These are phyloP conservation scores for Odontocerum albicorne DNA, from an alignment of 2,888 invertebrate genomes.

Conservation along the genomic window DNA sequence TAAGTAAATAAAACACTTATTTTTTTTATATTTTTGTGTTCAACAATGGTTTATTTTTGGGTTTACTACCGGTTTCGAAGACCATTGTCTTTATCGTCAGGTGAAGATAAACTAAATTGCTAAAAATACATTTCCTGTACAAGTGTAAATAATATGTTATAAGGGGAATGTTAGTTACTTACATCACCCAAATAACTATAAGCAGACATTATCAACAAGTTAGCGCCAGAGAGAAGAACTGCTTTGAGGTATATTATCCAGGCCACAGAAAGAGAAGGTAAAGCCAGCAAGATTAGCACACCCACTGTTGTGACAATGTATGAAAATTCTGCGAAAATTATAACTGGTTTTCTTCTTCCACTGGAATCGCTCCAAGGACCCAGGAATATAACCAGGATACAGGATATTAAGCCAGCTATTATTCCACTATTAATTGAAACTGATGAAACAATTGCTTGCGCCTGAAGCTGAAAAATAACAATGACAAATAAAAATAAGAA, in stretches of 20 bases:
- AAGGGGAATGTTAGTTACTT: slow-evolving; percentile 52
- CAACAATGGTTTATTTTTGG: too few species aligned
- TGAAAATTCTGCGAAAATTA: slow-evolving; percentile 57
- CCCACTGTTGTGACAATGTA: slow-evolving; percentile 55
- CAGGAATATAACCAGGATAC: slow-evolving; percentile 59
- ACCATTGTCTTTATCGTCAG: not conserved
- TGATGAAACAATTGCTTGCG: slow-evolving; percentile 21
- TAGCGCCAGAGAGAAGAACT: slow-evolving; percentile 72
- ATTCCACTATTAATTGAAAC: slow-evolving; percentile 15
- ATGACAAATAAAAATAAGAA: not conserved
- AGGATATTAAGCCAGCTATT: slow-evolving; percentile 53
- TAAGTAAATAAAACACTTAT: too few species aligned
- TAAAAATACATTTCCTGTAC: too few species aligned
- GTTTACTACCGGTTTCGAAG: too few species aligned
- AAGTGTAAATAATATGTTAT: too few species aligned
- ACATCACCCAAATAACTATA: slow-evolving; percentile 80
- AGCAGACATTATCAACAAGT: slow-evolving; percentile 71
- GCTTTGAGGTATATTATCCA: slow-evolving; percentile 53
- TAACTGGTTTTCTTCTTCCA: slow-evolving; percentile 59
- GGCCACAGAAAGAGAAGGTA: slow-evolving; percentile 50
- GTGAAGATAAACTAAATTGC: too few species aligned
- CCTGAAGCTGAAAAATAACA: slow-evolving; percentile 16
- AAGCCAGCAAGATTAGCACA: slow-evolving; percentile 49
- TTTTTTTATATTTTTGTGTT: too few species aligned
- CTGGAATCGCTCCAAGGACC: slow-evolving; percentile 67